Base-by-base conservation (phyloP, 2,888 invertebrate genomes). In the Tiliacea aurago region DNA sequence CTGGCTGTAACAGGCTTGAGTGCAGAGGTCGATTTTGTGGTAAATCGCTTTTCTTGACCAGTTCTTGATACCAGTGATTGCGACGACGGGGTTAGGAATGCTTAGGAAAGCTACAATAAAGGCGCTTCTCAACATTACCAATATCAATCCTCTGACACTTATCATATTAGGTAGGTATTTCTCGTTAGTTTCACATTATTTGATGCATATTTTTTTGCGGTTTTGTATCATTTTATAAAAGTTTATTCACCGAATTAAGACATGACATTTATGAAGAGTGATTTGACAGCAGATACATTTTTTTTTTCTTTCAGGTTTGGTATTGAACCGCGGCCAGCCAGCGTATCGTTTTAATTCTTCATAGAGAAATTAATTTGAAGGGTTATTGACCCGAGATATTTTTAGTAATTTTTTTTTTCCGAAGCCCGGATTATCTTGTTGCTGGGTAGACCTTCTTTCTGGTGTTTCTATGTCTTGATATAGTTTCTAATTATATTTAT, bases 11-110 rank as follows among this genome's bases (percentile, higher is more conserved):
- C 94, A 95, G 47, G 94, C 82, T 77, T 96, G 95, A 3, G 94
- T 95, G 89, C 93, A 94, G 78, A 96, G 95, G 88, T 96, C 96
- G 67, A 96, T 88, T 81, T 93, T 94, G 69, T 93, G 88, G 85
- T 94, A 94, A 4, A 95, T 84, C 0, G 93, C 91, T 79, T 91
- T 93, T 58, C 93, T 87, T 2, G 95, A 94, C 96, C 95, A 95
- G 88, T 90, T 90, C 78, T 91, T 94, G 33, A 96, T 76, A 5
- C 93, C 92, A 1, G 93, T 86, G 75, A 95, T 87, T 6, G 94
- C 95, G 64, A 92, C 87, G 2, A 94, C 87, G 0, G 95, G 95
- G 68, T 88, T 93, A 0, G 94, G 93, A 79, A 95, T 92, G 90
- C 89, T 93, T 79, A 95, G 89, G 76, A 94, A 94, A 65, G 94